Evolutionary conservation across 2,797 vertebrate species (phyloP).

Genomic region (Chelonia mydas): DNA sequence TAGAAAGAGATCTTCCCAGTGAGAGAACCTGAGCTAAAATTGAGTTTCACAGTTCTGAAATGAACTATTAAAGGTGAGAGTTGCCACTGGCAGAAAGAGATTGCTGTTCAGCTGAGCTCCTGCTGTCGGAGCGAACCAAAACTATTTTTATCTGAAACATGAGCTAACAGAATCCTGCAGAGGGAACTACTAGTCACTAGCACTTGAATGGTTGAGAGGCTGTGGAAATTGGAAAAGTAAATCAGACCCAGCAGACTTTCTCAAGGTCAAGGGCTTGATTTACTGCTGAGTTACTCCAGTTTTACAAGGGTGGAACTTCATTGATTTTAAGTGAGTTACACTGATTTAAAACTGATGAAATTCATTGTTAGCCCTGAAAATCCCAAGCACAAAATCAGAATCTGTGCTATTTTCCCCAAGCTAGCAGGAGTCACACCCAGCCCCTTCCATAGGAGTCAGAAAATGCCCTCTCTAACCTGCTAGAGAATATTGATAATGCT

Average conservation of each 20-base stretch:
- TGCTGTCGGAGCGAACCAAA: neutral
- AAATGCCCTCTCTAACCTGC: neutral
- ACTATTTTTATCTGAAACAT: neutral
- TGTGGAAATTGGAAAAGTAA: neutral
- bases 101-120: neutral
- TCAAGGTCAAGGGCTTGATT: neutral
- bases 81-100: neutral
- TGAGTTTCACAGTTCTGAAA: constrained; percentile 1
- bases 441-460: neutral
- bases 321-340: neutral
- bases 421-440: neutral
- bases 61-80: neutral
- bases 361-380: neutral
- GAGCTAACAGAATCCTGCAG: neutral
- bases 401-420: neutral
- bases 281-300: fast-evolving
- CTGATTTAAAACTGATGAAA: neutral
- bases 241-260: fast-evolving
- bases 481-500: neutral
- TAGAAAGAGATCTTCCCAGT: constrained; percentile 43
- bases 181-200: neutral
- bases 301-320: neutral
- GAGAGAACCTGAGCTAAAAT: neutral
- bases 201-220: neutral
- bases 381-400: neutral